Percentiles rank a stretch among this genome's conserved stretches.
Conservation (phyloP, 2,113 vertebrate genomes). For the Stomatorhinus ivindoensis region DNA sequence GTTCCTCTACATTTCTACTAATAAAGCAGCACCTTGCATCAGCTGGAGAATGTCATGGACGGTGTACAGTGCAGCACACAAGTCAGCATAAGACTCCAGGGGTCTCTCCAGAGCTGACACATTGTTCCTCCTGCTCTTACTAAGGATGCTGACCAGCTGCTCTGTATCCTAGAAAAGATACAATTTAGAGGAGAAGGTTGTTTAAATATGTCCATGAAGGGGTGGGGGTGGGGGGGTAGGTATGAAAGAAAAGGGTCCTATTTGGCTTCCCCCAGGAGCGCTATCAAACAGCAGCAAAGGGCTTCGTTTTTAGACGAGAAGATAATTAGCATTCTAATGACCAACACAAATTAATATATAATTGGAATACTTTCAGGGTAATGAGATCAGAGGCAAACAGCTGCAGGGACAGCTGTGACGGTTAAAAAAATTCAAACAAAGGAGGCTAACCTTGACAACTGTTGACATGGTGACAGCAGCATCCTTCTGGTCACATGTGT, state of each 20-base stretch:
- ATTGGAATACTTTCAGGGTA: not conserved
- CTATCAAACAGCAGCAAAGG: not conserved
- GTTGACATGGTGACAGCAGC: slow-evolving; percentile 34
- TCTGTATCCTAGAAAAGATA: slow-evolving; percentile 48
- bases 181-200: slow-evolving; percentile 2
- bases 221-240: not conserved
- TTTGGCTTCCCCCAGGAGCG: not conserved
- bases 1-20: not conserved
- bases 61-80: slow-evolving; percentile 47
- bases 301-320: not conserved
- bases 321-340: not conserved
- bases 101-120: slow-evolving; percentile 32
- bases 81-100: slow-evolving; percentile 46
- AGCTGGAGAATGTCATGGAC: slow-evolving; percentile 50
- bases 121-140: slow-evolving; percentile 52
- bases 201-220: not conserved
- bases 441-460: slow-evolving; percentile 48
- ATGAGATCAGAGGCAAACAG: not conserved
- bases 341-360: not conserved
- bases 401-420: not conserved
- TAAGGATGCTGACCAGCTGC: slow-evolving; percentile 46
- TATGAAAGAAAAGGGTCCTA: not conserved
- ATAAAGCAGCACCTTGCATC: slow-evolving; percentile 51
- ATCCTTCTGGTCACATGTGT: slow-evolving; percentile 19
- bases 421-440: not conserved